Conservation (phyloP, 1,140 invertebrate species). For the Hypothenemus hampei region DNA sequence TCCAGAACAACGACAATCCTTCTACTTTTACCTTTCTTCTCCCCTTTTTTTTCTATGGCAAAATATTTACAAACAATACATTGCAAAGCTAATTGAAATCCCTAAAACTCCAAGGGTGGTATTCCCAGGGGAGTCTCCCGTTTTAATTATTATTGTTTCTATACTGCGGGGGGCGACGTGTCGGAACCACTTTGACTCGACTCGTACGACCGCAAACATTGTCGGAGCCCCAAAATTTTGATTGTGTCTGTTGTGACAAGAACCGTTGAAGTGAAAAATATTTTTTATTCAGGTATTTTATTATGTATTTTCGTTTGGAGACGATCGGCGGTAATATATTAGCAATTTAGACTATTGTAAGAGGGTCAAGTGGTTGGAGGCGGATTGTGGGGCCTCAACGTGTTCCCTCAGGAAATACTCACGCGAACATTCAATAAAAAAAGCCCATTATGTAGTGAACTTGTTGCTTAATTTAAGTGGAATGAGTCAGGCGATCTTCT, state of each 20-base stretch:
- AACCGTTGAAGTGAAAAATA: background rate
- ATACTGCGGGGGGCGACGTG: conserved; percentile 8
- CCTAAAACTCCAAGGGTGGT: conserved; percentile 14
- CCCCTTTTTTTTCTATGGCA: too few species aligned
- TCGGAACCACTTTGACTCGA: conserved; percentile 16
- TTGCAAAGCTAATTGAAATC: conserved; percentile 10
- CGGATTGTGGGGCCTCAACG: too few species aligned
- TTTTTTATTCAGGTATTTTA: background rate
- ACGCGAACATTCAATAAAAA: conserved; percentile 26
- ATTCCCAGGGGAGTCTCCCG: conserved; percentile 11
- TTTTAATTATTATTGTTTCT: conserved; percentile 16
- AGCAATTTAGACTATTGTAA: too few species aligned
- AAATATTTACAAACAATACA: conserved; percentile 21
- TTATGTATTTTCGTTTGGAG: too few species aligned
- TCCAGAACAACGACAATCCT: too few species aligned
- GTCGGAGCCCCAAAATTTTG: background rate
- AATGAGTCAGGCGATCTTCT: conserved; percentile 15
- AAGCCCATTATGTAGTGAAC: conserved; percentile 19
- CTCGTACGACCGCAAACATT: conserved; percentile 10
- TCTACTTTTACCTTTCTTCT: too few species aligned
- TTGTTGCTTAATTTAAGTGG: conserved; percentile 28
- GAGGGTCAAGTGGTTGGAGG: background rate
- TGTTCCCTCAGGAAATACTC: conserved; percentile 4
- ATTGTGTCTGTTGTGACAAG: background rate
- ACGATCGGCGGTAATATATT: too few species aligned